These are phyloP conservation scores for Hypomecis atomaria DNA, from an alignment of 2,888 invertebrate genomes.

Conservation along the genomic window DNA sequence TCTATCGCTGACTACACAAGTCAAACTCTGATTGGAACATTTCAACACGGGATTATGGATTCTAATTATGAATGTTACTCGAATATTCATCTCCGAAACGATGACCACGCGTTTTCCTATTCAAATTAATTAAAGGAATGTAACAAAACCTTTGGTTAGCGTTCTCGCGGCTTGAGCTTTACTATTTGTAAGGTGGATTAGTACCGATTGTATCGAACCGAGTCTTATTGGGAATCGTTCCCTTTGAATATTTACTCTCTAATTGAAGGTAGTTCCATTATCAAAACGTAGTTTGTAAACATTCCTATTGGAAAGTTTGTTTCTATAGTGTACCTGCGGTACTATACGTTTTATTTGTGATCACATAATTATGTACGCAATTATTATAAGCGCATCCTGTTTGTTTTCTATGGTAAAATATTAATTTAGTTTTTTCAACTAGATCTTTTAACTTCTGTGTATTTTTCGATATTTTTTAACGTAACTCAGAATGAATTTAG, in stretches of 20 bases:
- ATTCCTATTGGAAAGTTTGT: not conserved
- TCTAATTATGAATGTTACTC: slow-evolving; percentile 27
- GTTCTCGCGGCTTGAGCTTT: slow-evolving; percentile 7
- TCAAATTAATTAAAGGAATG: slow-evolving; percentile 25
- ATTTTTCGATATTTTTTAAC: too few relatives aligned
- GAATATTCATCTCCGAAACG: slow-evolving; percentile 15
- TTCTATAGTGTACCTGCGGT: not conserved
- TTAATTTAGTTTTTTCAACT: too few relatives aligned
- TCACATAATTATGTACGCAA: too few relatives aligned
- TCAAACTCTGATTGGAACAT: slow-evolving; percentile 16
- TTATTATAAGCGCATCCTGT: too few relatives aligned
- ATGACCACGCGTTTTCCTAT: slow-evolving; percentile 23
- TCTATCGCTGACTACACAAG: not conserved
- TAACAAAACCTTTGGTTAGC: slow-evolving; percentile 11
- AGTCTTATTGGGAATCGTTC: slow-evolving; percentile 8
- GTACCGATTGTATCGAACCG: not conserved
- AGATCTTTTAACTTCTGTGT: too few relatives aligned
- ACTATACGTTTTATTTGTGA: too few relatives aligned
- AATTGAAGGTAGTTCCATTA: not conserved
- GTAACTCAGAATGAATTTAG: too few relatives aligned
- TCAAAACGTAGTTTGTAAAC: not conserved
- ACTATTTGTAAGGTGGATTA: slow-evolving; percentile 4
- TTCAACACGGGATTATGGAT: slow-evolving; percentile 25
- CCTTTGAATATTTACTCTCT: slow-evolving; percentile 12
- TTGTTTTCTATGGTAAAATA: too few relatives aligned